phyloP scores from a whole-genome alignment of 2,888 invertebrate species.

The Drosophila picticornis region DNA sequence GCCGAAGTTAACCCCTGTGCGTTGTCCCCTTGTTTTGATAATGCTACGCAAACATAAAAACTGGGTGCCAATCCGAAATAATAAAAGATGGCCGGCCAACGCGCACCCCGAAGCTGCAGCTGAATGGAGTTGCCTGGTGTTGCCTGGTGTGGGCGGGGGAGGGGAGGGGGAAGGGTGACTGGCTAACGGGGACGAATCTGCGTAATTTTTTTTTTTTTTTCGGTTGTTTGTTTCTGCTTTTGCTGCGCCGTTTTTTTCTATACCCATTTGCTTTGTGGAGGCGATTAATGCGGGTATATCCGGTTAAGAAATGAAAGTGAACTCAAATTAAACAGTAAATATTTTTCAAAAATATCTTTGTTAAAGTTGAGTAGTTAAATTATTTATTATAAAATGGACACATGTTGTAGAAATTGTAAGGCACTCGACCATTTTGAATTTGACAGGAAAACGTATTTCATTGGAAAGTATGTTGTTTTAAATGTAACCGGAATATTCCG shows the following conservation, averaged over 20 bases:
- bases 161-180: background rate
- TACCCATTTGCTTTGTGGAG: background rate
- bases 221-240: slow-evolving; percentile 38
- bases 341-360: background rate
- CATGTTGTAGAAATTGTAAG: background rate
- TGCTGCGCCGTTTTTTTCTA: slow-evolving; percentile 50
- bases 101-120: slow-evolving; percentile 52
- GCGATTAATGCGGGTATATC: slow-evolving; percentile 12
- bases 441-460: background rate
- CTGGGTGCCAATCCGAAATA: slow-evolving; percentile 81
- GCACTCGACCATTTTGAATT: background rate
- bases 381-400: background rate
- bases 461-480: fast-evolving
- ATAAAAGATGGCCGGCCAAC: slow-evolving; percentile 80
- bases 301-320: background rate
- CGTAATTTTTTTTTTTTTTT: slow-evolving; percentile 62
- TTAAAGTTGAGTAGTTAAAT: background rate
- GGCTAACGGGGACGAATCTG: slow-evolving; percentile 64
- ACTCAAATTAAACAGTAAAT: background rate
- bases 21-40: slow-evolving; percentile 81
- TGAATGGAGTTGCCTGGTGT: slow-evolving; percentile 3
- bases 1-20: slow-evolving; percentile 70
- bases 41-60: slow-evolving; percentile 82
- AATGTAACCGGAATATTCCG: background rate
- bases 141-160: background rate